A percentile compares a stretch with the other conserved stretches of the same genome.
Evolutionary conservation across 2,113 vertebrate species (phyloP).

Genomic region (Proterorhinus semilunaris): DNA sequence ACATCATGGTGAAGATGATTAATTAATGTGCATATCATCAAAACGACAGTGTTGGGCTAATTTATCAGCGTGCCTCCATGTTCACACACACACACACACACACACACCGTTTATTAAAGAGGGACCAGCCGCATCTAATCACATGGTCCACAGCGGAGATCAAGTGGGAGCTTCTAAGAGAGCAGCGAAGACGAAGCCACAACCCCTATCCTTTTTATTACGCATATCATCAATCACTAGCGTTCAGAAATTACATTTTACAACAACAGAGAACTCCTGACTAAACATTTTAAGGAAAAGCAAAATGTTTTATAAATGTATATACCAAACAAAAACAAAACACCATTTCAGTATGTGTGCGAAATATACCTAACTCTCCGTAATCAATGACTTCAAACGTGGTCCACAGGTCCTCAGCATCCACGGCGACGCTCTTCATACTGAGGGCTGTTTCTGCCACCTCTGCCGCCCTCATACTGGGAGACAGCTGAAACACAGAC

Average conservation of each 20-base stretch:
- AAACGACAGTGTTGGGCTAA: slow-evolving; percentile 39
- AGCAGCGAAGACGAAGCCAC: background rate
- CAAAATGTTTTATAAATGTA: background rate
- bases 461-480: slow-evolving; percentile 86
- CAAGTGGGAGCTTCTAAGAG: background rate
- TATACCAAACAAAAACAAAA: background rate
- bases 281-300: no score
- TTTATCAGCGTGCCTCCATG: slow-evolving; percentile 30
- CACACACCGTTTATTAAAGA: slow-evolving; percentile 42
- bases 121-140: slow-evolving; percentile 40
- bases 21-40: slow-evolving; percentile 61
- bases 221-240: background rate
- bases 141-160: slow-evolving; percentile 9
- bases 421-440: slow-evolving; percentile 79
- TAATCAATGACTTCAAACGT: slow-evolving; percentile 95
- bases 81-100: slow-evolving; percentile 26
- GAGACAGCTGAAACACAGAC: slow-evolving; percentile 80
- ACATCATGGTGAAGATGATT: slow-evolving; percentile 50
- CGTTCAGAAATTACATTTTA: background rate
- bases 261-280: no score
- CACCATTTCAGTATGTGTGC: background rate
- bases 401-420: slow-evolving; percentile 82
- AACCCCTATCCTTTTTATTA: background rate
- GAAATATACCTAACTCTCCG: slow-evolving; percentile 87
- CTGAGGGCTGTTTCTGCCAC: slow-evolving; percentile 82